A percentile compares a stretch with the other conserved stretches of the same genome.
phyloP scores from a whole-genome alignment of 2,888 invertebrate genomes.

The Lagria hirta region DNA sequence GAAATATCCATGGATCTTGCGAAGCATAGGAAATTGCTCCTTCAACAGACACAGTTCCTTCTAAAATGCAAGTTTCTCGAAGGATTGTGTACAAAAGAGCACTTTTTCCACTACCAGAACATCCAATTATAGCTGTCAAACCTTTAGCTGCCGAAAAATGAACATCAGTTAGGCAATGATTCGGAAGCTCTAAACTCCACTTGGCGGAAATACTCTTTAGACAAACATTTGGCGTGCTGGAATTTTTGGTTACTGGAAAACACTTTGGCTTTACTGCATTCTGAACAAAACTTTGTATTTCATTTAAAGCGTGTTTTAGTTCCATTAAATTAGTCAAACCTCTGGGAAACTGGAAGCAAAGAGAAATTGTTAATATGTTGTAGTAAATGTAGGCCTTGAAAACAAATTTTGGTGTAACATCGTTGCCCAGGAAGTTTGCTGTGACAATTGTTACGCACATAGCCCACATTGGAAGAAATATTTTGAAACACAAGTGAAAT shows the following conservation, averaged over 20 bases:
- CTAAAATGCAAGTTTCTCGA: conserved; percentile 67
- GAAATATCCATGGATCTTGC: conserved; percentile 83
- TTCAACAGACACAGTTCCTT: conserved; percentile 65
- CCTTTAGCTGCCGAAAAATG: conserved; percentile 65
- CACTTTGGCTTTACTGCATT: no score
- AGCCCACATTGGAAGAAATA: conserved; percentile 82
- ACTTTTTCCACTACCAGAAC: conserved; percentile 66
- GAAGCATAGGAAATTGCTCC: conserved; percentile 76
- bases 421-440: no score
- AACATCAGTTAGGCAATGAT: conserved; percentile 58
- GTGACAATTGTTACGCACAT: no score
- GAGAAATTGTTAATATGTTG: no score
- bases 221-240: no score
- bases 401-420: no score
- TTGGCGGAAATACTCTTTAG: conserved; percentile 1
- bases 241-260: no score
- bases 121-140: conserved; percentile 60
- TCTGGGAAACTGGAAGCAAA: no score
- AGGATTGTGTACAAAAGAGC: conserved; percentile 60
- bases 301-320: no score
- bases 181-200: conserved; percentile 2
- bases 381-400: no score
- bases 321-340: no score
- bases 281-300: no score
- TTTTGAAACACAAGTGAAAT: conserved; percentile 72